These are phyloP conservation scores for Daktulosphaira vitifoliae DNA, from an alignment of 1,140 invertebrate genomes.

Conservation along the genomic window DNA sequence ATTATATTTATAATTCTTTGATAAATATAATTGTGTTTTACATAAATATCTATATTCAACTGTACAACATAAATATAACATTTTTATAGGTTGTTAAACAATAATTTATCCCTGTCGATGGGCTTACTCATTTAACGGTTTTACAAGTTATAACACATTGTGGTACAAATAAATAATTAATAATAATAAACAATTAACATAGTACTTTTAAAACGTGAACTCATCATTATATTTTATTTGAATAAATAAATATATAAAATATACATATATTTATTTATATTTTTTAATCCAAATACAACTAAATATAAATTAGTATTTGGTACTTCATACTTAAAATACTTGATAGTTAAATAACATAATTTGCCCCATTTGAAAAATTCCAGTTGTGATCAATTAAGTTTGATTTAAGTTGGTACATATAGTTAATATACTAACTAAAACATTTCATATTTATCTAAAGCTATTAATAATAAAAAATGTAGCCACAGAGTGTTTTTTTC, in stretches of 20 bases:
- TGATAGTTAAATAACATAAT: no score
- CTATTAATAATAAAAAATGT: conserved; percentile 7
- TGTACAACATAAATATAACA: conserved; percentile 29
- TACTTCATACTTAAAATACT: not conserved
- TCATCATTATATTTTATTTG: not conserved
- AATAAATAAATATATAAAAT: not conserved
- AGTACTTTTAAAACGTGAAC: not conserved
- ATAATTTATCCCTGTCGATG: conserved; percentile 21
- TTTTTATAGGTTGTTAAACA: conserved; percentile 15
- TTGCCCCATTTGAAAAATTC: not conserved
- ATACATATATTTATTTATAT: not conserved
- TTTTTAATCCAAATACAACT: not conserved
- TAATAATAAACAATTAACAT: conserved; percentile 3
- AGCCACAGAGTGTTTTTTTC: not conserved
- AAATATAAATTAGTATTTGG: not conserved
- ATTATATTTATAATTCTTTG: not conserved
- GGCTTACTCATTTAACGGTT: conserved; percentile 13
- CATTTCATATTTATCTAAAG: conserved; percentile 5
- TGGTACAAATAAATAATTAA: not conserved
- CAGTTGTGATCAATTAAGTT: not conserved
- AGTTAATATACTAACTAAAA: conserved; percentile 6
- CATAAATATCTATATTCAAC: conserved; percentile 26
- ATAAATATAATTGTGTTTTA: conserved; percentile 16
- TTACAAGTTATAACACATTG: conserved; percentile 9
- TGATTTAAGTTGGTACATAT: not conserved